Evolutionary conservation across 2,797 vertebrate genomes (phyloP).

Genomic region (Cirrhinus molitorella): DNA sequence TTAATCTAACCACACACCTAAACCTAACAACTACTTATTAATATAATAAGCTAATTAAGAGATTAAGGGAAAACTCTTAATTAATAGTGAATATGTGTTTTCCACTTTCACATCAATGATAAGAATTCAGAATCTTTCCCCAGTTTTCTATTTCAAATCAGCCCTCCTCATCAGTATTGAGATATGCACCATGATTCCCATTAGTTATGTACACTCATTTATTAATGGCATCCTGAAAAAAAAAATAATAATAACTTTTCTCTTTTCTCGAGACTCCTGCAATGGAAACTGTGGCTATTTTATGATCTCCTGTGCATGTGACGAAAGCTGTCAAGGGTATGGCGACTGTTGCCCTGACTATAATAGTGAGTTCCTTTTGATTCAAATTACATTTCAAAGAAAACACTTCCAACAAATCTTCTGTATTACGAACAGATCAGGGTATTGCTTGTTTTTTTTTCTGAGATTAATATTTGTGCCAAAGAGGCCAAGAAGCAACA

Average conservation of each 20-base stretch:
- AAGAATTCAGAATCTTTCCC: too few species aligned
- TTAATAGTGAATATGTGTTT: too few species aligned
- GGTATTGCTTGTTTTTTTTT: too few species aligned
- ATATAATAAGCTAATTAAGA: too few species aligned
- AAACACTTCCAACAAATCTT: neutral
- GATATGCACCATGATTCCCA: neutral
- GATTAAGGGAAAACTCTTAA: too few species aligned
- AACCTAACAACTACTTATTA: too few species aligned
- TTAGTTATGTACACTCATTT: too few species aligned
- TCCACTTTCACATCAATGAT: neutral
- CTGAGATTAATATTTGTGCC: too few species aligned
- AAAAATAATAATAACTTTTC: neutral
- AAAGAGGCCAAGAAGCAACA: too few species aligned
- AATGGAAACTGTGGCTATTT: constrained; percentile 39
- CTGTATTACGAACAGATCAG: neutral
- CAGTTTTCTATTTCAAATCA: neutral
- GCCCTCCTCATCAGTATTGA: neutral
- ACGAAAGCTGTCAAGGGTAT: constrained; percentile 25
- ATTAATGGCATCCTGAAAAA: neutral
- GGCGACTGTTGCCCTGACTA: constrained; percentile 64
- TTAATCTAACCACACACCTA: too few species aligned
- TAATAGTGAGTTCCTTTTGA: neutral
- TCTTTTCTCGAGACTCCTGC: constrained; percentile 4
- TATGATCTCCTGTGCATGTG: constrained; percentile 54
- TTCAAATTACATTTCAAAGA: too few species aligned